These are phyloP conservation scores for Ranitomeya variabilis DNA, from an alignment of 2,113 vertebrate species.

Conservation along the genomic window DNA sequence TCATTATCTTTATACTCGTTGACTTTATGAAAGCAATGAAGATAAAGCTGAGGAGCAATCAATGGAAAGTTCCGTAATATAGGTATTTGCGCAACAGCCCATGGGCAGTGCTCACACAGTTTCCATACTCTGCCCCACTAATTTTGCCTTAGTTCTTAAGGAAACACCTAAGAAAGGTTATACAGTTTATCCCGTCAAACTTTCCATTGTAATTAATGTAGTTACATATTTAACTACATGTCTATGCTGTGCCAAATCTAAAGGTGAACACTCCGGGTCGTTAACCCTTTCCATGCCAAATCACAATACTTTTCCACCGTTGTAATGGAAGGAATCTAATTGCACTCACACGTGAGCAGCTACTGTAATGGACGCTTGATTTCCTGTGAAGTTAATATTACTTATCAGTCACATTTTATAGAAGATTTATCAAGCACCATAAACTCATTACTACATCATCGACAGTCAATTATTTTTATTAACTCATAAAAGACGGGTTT, in stretches of 20 bases:
- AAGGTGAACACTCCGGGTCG: background rate
- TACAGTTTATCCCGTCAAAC: conserved; percentile 6
- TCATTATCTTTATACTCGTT: conserved; percentile 9
- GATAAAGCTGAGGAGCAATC: conserved; percentile 11
- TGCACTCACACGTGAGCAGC: background rate
- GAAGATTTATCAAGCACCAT: background rate
- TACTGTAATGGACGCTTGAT: background rate
- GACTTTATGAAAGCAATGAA: conserved; percentile 17
- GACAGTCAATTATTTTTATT: too few species aligned
- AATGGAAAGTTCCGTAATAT: conserved; percentile 40
- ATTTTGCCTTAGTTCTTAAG: conserved; percentile 43
- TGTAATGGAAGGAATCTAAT: conserved; percentile 37
- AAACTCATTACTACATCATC: background rate
- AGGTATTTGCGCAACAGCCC: background rate
- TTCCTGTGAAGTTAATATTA: background rate
- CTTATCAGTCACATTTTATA: too few species aligned
- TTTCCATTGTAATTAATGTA: conserved; percentile 54
- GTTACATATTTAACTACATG: conserved; percentile 42
- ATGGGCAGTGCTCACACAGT: conserved; percentile 35
- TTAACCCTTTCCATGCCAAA: background rate
- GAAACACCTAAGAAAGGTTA: conserved; percentile 53
- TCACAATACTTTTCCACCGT: conserved; percentile 15
- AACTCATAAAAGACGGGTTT: too few species aligned
- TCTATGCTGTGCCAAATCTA: conserved; percentile 21
- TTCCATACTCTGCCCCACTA: conserved; percentile 40